Conservation (phyloP, 1,140 invertebrate genomes). For the Rhyzopertha dominica region DNA sequence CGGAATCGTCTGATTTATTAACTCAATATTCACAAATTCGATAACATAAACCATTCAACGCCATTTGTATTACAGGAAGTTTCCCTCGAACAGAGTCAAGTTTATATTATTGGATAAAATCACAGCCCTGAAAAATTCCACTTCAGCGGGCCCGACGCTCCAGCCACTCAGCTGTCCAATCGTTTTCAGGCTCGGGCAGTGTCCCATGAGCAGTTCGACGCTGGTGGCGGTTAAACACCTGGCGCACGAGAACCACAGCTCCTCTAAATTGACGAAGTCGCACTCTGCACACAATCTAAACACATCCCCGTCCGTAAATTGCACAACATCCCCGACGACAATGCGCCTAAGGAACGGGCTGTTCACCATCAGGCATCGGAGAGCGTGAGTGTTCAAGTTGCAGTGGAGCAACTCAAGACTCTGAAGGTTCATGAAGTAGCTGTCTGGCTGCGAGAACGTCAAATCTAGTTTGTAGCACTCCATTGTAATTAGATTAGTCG, state of each 20-base stretch:
- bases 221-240: slow-evolving; percentile 53
- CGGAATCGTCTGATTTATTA: no score
- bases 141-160: slow-evolving; percentile 57
- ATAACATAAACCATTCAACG: no score
- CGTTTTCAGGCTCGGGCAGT: slow-evolving; percentile 56
- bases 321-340: slow-evolving; percentile 56
- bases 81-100: slow-evolving; percentile 36
- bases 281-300: slow-evolving; percentile 49
- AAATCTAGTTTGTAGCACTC: slow-evolving; percentile 59
- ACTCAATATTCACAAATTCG: no score
- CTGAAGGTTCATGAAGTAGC: slow-evolving; percentile 55
- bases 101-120: slow-evolving; percentile 41
- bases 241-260: slow-evolving; percentile 60
- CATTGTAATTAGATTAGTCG: slow-evolving; percentile 50
- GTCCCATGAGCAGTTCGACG: slow-evolving; percentile 57
- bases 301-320: slow-evolving; percentile 58
- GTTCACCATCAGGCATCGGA: slow-evolving; percentile 55
- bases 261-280: slow-evolving; percentile 48
- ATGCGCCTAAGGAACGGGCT: slow-evolving; percentile 55
- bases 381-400: slow-evolving; percentile 49
- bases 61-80: no score
- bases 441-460: slow-evolving; percentile 52
- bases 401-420: slow-evolving; percentile 59
- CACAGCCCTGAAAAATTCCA: slow-evolving; percentile 56
- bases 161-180: slow-evolving; percentile 59